Evolutionary conservation across 2,888 invertebrate species (phyloP).

Genomic region (Leucoma salicis): DNA sequence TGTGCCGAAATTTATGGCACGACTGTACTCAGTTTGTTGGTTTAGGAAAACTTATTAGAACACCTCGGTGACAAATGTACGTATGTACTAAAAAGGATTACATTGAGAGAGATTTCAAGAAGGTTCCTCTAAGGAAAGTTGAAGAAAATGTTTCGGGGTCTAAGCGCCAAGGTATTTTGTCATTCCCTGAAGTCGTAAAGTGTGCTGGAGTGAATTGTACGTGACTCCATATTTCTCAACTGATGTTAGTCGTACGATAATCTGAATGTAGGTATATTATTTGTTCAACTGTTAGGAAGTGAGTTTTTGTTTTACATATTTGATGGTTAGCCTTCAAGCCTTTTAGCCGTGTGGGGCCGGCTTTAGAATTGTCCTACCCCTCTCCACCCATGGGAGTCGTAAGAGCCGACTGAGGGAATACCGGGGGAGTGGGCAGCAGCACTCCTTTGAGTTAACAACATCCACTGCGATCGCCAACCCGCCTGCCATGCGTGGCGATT

Average conservation of each 20-base stretch:
- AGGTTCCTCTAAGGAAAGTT: conserved; percentile 4
- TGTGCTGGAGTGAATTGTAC: conserved; percentile 6
- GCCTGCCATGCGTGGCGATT: too few relatives aligned
- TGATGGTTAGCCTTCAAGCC: not conserved
- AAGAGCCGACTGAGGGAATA: too few relatives aligned
- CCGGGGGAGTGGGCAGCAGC: too few relatives aligned
- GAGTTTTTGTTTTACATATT: not conserved
- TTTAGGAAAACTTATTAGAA: conserved; percentile 36
- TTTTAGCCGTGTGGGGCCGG: too few relatives aligned
- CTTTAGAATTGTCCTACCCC: too few relatives aligned
- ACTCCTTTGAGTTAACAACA: too few relatives aligned
- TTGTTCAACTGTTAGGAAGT: not conserved
- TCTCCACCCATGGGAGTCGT: too few relatives aligned
- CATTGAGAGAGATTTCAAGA: conserved; percentile 21
- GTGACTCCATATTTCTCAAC: conserved; percentile 3
- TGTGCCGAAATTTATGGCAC: conserved; percentile 44
- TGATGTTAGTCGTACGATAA: not conserved
- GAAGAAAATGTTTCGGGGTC: conserved; percentile 3
- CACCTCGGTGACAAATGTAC: conserved; percentile 34
- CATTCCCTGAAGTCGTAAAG: conserved; percentile 3
- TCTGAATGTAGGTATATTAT: not conserved
- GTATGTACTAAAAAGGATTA: conserved; percentile 30
- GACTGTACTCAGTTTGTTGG: conserved; percentile 32
- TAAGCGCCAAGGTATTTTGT: conserved; percentile 1
- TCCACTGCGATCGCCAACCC: too few relatives aligned